Percentiles rank a stretch among this genome's conserved stretches.
These are phyloP conservation scores for Eptatretus atami DNA, from an alignment of 2,797 vertebrate genomes.

Conservation along the genomic window DNA sequence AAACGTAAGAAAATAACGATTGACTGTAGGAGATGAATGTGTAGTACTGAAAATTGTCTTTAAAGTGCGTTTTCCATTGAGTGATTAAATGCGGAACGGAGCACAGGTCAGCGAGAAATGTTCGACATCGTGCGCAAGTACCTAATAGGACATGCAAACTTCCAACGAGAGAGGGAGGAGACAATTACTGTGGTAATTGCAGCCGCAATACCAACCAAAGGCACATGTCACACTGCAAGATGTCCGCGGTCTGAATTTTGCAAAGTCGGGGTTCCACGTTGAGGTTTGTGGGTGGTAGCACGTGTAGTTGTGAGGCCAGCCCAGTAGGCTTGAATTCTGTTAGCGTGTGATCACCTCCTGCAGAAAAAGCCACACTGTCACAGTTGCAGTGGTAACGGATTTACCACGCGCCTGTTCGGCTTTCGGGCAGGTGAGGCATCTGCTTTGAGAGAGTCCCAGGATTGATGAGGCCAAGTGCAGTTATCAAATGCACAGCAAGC, in stretches of 20 bases:
- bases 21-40: conserved; percentile 57
- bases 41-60: conserved; percentile 19
- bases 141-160: conserved; percentile 28
- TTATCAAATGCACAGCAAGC: conserved; percentile 31
- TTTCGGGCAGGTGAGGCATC: conserved; percentile 19
- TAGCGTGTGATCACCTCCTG: conserved; percentile 15
- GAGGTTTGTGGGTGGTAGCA: conserved; percentile 29
- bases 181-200: conserved; percentile 17
- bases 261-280: conserved; percentile 23
- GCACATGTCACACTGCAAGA: conserved; percentile 23
- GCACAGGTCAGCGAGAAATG: too few species aligned
- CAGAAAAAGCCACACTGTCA: conserved; percentile 28
- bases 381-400: conserved; percentile 44
- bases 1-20: too few species aligned
- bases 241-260: conserved; percentile 17
- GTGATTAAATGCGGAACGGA: too few species aligned
- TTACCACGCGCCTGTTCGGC: conserved; percentile 33
- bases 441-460: conserved; percentile 21
- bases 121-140: conserved; percentile 30
- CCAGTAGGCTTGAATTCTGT: conserved; percentile 17
- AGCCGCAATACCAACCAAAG: conserved; percentile 21
- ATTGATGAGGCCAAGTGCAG: conserved; percentile 34
- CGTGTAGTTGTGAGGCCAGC: conserved; percentile 32
- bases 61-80: conserved; percentile 13
- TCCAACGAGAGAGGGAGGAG: conserved; percentile 24